phyloP scores from a whole-genome alignment of 2,888 invertebrate genomes.

The Lochmaea crataegi region DNA sequence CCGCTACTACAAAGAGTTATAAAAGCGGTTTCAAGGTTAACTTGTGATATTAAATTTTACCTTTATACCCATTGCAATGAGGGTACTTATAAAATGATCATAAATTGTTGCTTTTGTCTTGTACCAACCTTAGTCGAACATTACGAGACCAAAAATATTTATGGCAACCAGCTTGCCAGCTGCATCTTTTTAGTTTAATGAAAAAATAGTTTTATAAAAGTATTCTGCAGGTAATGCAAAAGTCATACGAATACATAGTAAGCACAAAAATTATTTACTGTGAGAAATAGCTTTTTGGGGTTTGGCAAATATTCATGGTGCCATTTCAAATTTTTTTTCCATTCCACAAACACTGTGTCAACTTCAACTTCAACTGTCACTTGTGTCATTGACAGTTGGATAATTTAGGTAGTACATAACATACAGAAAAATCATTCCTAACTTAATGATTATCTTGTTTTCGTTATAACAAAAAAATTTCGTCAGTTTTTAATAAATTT shows the following conservation, averaged over 20 bases:
- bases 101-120: constrained; percentile 31
- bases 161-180: constrained; percentile 10
- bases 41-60: constrained; percentile 32
- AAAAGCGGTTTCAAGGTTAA: constrained; percentile 31
- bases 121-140: constrained; percentile 9
- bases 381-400: too few relatives aligned
- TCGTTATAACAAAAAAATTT: too few relatives aligned
- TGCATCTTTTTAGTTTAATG: constrained; percentile 11
- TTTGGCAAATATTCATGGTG: too few relatives aligned
- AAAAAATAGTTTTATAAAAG: background rate
- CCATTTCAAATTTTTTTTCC: too few relatives aligned
- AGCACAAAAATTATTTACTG: background rate
- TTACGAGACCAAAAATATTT: constrained; percentile 24
- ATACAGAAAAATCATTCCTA: too few relatives aligned
- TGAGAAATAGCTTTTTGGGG: too few relatives aligned
- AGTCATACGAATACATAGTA: background rate
- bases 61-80: constrained; percentile 28
- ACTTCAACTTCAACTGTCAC: too few relatives aligned
- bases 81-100: constrained; percentile 36
- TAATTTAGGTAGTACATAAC: background rate
- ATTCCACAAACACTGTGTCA: too few relatives aligned
- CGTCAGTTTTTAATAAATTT: too few relatives aligned
- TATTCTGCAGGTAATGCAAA: background rate
- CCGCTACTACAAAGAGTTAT: constrained; percentile 15
- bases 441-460: too few relatives aligned